A percentile compares a stretch with the other conserved stretches of the same genome.
Evolutionary conservation across 2,797 vertebrate species (phyloP).

Genomic region (Acanthurus leucopareius): DNA sequence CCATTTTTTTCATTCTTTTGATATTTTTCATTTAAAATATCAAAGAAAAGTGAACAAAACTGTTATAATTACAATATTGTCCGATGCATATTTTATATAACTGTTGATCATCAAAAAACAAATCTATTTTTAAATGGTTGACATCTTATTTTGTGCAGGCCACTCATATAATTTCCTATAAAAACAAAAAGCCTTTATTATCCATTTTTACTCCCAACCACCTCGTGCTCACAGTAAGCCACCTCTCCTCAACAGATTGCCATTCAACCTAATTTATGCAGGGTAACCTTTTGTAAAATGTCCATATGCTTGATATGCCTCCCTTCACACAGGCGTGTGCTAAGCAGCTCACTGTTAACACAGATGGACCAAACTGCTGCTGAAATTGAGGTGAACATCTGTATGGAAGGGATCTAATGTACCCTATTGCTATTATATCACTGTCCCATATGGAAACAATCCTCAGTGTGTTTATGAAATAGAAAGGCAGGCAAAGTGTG

Average conservation of each 20-base stretch:
- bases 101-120: neutral
- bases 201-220: conserved; percentile 44
- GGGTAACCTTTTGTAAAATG: conserved; percentile 84
- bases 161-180: conserved; percentile 21
- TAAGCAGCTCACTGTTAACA: conserved; percentile 77
- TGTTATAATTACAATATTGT: conserved; percentile 8
- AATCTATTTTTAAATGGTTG: neutral
- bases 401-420: conserved; percentile 68
- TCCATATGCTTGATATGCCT: conserved; percentile 79
- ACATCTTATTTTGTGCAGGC: conserved; percentile 8
- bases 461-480: conserved; percentile 41
- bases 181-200: conserved; percentile 67
- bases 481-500: conserved; percentile 13
- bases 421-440: conserved; percentile 64
- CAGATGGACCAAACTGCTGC: conserved; percentile 81
- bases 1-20: neutral
- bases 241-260: conserved; percentile 79
- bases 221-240: conserved; percentile 52
- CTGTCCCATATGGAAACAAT: conserved; percentile 74
- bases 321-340: conserved; percentile 62
- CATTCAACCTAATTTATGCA: conserved; percentile 80
- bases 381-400: conserved; percentile 76
- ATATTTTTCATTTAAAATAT: conserved; percentile 2
- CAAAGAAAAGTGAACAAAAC: neutral
- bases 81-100: neutral